phyloP scores from a whole-genome alignment of 2,888 invertebrate species.

The Andrena praecox region DNA sequence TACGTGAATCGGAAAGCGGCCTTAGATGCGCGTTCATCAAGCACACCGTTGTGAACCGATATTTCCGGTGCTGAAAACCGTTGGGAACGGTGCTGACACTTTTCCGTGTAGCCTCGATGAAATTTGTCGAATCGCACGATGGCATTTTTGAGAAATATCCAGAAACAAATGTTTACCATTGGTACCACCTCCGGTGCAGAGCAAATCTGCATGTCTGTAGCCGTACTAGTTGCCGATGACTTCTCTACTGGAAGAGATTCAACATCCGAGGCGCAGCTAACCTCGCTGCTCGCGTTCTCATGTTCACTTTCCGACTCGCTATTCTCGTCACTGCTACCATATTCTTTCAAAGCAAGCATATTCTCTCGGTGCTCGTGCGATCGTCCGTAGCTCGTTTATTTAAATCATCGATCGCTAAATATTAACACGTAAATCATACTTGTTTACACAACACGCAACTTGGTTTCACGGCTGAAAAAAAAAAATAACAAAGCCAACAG shows the following conservation, averaged over 20 bases:
- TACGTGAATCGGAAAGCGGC: too few species aligned
- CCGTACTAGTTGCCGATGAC: constrained; percentile 82
- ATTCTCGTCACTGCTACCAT: constrained; percentile 89
- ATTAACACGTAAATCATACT: not conserved
- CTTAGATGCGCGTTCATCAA: too few species aligned
- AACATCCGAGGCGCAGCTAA: constrained; percentile 82
- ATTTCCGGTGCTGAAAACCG: too few species aligned
- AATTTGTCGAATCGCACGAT: constrained; percentile 4
- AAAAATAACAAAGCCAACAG: too few species aligned
- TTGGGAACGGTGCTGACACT: too few species aligned
- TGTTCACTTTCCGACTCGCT: constrained; percentile 80
- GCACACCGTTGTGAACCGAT: too few species aligned
- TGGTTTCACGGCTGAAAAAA: too few species aligned
- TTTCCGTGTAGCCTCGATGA: constrained; percentile 10
- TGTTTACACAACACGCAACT: constrained; percentile 2
- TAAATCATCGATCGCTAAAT: not conserved
- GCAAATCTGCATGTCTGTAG: constrained; percentile 90
- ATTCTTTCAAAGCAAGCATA: constrained; percentile 91
- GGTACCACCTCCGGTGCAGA: constrained; percentile 94
- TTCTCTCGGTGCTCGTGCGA: constrained; percentile 48
- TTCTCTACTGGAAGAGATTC: not conserved
- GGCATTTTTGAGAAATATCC: not conserved
- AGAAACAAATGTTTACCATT: constrained; percentile 86
- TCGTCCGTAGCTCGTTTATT: not conserved
- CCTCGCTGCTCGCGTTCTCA: constrained; percentile 75